phyloP scores from a whole-genome alignment of 2,888 invertebrate species.

The Agonopterix subpropinquella region DNA sequence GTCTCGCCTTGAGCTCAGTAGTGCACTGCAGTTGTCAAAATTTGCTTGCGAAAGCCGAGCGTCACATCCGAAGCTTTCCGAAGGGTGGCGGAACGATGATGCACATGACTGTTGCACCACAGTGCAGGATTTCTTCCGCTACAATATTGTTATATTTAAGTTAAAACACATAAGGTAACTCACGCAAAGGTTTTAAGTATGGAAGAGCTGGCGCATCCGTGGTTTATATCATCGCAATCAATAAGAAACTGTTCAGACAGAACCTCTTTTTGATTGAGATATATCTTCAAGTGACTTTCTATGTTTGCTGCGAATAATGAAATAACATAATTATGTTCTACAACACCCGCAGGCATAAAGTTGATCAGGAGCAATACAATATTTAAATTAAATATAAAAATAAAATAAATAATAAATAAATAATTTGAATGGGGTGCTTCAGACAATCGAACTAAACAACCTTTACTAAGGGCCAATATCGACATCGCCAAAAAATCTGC shows the following conservation, averaged over 20 bases:
- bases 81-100: too few species aligned
- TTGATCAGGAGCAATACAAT: too few species aligned
- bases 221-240: slow-evolving; percentile 17
- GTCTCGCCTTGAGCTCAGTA: too few species aligned
- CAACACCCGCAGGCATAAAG: not conserved
- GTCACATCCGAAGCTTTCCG: too few species aligned
- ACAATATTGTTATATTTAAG: not conserved
- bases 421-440: not conserved
- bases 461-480: too few species aligned
- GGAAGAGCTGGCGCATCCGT: slow-evolving; percentile 15
- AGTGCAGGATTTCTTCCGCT: too few species aligned
- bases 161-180: slow-evolving; percentile 1
- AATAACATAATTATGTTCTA: not conserved
- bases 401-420: not conserved
- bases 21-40: too few species aligned
- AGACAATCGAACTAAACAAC: not conserved
- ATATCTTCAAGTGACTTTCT: slow-evolving; percentile 22
- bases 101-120: too few species aligned
- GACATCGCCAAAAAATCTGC: too few species aligned
- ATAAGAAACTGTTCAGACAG: slow-evolving; percentile 31
- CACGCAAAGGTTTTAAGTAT: slow-evolving; percentile 20
- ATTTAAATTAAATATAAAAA: too few species aligned
- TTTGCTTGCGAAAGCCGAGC: too few species aligned
- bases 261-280: slow-evolving; percentile 2
- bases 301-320: slow-evolving; percentile 19